phyloP scores from a whole-genome alignment of 2,113 vertebrate genomes.

The Proteles cristata region DNA sequence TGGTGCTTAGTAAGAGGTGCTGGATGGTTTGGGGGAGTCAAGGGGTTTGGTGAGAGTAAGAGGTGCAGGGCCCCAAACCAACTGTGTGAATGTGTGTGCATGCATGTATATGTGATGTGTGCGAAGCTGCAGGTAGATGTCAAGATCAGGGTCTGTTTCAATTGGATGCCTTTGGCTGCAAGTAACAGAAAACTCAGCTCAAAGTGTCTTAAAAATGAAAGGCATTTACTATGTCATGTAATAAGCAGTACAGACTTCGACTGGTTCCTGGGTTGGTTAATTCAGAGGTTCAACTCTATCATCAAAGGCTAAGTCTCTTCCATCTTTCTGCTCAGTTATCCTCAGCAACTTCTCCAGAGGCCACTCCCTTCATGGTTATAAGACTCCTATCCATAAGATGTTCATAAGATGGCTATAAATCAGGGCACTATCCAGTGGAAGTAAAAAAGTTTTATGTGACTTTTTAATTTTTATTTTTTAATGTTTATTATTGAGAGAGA shows the following conservation, averaged over 20 bases:
- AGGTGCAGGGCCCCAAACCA: not conserved
- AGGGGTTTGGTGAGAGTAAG: not conserved
- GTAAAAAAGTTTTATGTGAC: not conserved
- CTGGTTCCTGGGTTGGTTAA: not conserved
- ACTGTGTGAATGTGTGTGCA: fast-evolving
- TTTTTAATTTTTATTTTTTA: not conserved
- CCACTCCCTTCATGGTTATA: not conserved
- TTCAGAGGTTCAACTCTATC: not conserved
- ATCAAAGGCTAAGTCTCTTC: not conserved
- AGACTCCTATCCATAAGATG: not conserved
- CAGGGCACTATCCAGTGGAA: not conserved
- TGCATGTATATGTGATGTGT: not conserved
- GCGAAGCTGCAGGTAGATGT: not conserved
- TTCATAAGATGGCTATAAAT: not conserved
- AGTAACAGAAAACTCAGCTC: not conserved
- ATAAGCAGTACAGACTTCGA: not conserved
- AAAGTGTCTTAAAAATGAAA: not conserved
- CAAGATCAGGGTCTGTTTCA: not conserved
- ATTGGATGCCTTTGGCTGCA: not conserved
- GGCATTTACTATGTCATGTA: not conserved
- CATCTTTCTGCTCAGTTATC: not conserved
- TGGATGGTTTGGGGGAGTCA: not conserved
- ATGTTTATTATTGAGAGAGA: too few relatives aligned
- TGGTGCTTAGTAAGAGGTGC: not conserved
- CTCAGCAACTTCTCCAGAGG: not conserved